Evolutionary conservation across 1,140 invertebrate species (phyloP).

Genomic region (Patella vulgata): DNA sequence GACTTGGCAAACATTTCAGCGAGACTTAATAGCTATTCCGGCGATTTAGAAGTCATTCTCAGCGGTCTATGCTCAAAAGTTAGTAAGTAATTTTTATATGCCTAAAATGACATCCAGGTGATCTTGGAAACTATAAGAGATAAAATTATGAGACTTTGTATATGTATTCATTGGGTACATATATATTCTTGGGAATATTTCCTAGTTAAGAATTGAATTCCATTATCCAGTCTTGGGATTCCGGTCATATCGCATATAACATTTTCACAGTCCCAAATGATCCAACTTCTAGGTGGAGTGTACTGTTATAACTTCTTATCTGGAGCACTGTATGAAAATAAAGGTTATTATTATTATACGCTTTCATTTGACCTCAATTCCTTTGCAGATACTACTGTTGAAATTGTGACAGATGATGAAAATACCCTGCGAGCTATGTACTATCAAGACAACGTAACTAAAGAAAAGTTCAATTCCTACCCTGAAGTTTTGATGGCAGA

Average conservation of each 20-base stretch:
- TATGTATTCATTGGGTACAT: too few species aligned
- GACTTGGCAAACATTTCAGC: too few species aligned
- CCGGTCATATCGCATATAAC: background rate
- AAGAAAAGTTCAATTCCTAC: slow-evolving; percentile 1
- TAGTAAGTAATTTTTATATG: too few species aligned
- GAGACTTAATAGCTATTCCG: too few species aligned
- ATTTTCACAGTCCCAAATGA: background rate
- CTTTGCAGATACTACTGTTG: slow-evolving; percentile 4
- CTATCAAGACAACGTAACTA: slow-evolving; percentile 5
- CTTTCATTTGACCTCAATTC: background rate
- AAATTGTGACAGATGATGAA: slow-evolving; percentile 3
- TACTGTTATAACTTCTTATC: background rate
- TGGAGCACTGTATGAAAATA: background rate
- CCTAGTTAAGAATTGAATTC: background rate
- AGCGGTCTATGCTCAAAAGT: too few species aligned
- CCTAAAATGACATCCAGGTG: too few species aligned
- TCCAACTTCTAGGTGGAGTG: too few species aligned
- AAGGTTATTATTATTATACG: background rate
- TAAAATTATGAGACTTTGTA: too few species aligned
- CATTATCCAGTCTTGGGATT: background rate
- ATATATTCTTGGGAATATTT: too few species aligned
- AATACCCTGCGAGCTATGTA: background rate
- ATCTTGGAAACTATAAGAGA: too few species aligned
- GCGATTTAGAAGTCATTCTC: too few species aligned
- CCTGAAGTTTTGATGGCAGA: slow-evolving; percentile 5